A percentile compares a stretch with the other conserved stretches of the same genome.
These are phyloP conservation scores for Myripristis jacobus DNA, from an alignment of 2,797 vertebrate genomes.

Conservation along the genomic window DNA sequence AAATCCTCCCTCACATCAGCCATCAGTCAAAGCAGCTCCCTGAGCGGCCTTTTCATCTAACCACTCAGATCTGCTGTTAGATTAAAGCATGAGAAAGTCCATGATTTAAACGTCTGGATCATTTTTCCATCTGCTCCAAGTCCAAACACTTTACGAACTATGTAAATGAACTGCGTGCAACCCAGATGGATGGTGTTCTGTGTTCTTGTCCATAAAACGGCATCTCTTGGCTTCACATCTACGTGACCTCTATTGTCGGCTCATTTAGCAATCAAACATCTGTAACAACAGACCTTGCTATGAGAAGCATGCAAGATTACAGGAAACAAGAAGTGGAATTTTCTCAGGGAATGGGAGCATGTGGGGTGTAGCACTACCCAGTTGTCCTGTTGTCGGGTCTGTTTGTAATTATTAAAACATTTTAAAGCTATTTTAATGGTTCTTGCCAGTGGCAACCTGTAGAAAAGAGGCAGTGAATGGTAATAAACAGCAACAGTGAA, in stretches of 20 bases:
- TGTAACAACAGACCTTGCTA: conserved; percentile 48
- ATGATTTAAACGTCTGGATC: background rate
- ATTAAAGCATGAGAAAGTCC: background rate
- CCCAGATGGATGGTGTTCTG: conserved; percentile 2
- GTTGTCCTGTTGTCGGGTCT: background rate
- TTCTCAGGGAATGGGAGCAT: background rate
- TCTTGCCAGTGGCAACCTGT: background rate
- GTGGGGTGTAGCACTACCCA: background rate
- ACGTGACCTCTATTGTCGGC: background rate
- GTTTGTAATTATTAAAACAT: conserved; percentile 5
- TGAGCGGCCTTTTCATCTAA: too few relatives aligned
- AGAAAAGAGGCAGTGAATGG: background rate
- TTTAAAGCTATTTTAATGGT: background rate
- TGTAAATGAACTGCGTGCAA: background rate
- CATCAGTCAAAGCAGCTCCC: too few relatives aligned
- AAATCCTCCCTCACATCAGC: too few relatives aligned
- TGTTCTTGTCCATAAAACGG: background rate
- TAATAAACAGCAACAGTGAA: too few relatives aligned
- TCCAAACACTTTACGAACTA: conserved; percentile 3
- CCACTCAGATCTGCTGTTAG: background rate
- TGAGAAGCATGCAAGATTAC: conserved; percentile 9
- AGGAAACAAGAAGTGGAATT: background rate
- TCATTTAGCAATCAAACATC: conserved; percentile 42
- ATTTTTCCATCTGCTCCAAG: conserved; percentile 5
- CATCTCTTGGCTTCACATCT: background rate